Evolutionary conservation across 23 tunicate species (phyloP), one percentile per base, ranked within the genome.

Genomic region (Ascidia mentula): DNA sequence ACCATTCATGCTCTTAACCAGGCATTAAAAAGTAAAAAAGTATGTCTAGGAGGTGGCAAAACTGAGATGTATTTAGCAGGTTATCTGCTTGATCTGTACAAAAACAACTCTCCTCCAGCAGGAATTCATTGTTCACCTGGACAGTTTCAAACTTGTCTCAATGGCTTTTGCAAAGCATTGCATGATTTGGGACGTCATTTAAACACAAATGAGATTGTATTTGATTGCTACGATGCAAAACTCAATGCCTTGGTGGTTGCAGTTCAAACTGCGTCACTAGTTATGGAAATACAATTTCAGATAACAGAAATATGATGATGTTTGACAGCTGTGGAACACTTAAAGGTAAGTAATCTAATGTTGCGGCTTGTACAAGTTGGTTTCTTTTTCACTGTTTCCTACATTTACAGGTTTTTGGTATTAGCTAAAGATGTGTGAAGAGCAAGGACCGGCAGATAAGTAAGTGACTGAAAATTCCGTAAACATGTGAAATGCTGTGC

Each of bases 161-260:
- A 53, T 1, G 34, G 34, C 18, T 82, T 82, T 73, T 46, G 73
- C 46, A 18, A 35, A 73, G 42, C 46, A 65, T 74, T 82, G 18
- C 12, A 77, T 24, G 1, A 5, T 1, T 40, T 71, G 22, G 34
- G 65, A 3, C 3, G 1, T 0, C 46, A 2, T 45, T 0, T n/a
- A 22, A 22, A 53, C 26, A 1, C 20, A 2, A 32, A 31, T 45
- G 79, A 73, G 3, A 36, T 31, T 45, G 73, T 82, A 0, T 59
- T 28, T 32, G 86, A 82, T 35, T 82, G 79, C 35, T 82, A 31
- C 46, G 79, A 59, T 38, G 46, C 86, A n/a, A 82, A 82, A 36
- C 39, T 82, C 31, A 82, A 82, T 74, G 86, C 86, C 7, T 82
- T 72, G 46, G 46, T 46, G 18, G 86, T 82, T 24, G 79, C 86